Conservation (phyloP, 2,113 vertebrate species). For the Ciconia stormi region DNA sequence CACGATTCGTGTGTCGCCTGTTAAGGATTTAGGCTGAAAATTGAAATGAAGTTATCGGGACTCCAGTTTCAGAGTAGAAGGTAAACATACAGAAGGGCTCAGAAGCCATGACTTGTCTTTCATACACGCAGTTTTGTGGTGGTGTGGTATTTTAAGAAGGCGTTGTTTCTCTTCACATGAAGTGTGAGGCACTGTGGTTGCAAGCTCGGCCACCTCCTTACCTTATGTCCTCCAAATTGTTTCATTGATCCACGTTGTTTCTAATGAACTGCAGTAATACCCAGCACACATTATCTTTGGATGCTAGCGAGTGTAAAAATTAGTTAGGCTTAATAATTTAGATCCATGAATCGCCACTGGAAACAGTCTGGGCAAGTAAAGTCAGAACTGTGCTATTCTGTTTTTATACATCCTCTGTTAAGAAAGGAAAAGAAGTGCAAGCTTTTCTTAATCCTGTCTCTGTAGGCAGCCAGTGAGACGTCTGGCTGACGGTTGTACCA, state of each 20-base stretch:
- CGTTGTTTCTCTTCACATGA: background rate
- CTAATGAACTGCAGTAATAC: background rate
- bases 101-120: background rate
- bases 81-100: background rate
- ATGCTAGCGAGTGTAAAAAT: background rate
- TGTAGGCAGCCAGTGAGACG: background rate
- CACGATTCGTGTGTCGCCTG: fast-evolving
- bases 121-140: fast-evolving
- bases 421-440: background rate
- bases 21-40: background rate
- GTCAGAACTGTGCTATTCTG: background rate
- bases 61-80: background rate
- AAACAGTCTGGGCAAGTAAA: background rate
- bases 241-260: background rate
- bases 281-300: background rate
- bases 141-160: background rate
- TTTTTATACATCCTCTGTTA: background rate
- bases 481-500: too few relatives aligned
- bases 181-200: background rate
- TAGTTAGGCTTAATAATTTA: background rate
- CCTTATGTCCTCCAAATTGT: background rate
- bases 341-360: background rate
- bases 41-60: background rate
- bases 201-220: background rate
- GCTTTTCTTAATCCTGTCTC: background rate